Percentiles rank a stretch among this genome's conserved stretches.
Evolutionary conservation across 2,888 invertebrate species (phyloP).

Genomic region (Caenorhabditis zanzibari): DNA sequence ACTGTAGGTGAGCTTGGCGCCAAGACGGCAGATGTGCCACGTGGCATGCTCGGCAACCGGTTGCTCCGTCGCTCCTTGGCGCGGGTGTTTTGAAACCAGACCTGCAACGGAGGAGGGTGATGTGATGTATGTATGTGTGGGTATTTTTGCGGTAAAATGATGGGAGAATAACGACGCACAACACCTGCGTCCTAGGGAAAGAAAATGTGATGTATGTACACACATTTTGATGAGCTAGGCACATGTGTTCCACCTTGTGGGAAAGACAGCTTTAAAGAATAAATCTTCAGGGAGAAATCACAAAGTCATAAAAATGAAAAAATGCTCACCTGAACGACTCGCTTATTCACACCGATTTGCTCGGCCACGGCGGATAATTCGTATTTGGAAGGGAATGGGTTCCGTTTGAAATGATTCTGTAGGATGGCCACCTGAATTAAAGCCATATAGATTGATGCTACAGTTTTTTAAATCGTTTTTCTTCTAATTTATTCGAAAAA

Average conservation of each 20-base stretch:
- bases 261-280: conserved; percentile 25
- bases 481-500: too few relatives aligned
- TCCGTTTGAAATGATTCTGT: conserved; percentile 92
- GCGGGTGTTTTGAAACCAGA: conserved; percentile 97
- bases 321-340: conserved; percentile 87
- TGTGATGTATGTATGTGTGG: not conserved
- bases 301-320: not conserved
- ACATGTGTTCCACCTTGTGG: conserved; percentile 62
- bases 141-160: conserved; percentile 39
- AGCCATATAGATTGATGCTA: too few relatives aligned
- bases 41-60: conserved; percentile 66
- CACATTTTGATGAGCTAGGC: conserved; percentile 57
- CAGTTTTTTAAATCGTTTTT: too few relatives aligned
- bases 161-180: conserved; percentile 38
- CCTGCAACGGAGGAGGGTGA: conserved; percentile 86
- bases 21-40: conserved; percentile 36
- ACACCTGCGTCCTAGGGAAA: conserved; percentile 62
- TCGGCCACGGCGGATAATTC: conserved; percentile 94
- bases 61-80: conserved; percentile 86
- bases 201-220: conserved; percentile 61
- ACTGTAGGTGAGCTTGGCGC: conserved; percentile 45
- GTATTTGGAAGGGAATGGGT: conserved; percentile 95
- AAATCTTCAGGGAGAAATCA: conserved; percentile 7
- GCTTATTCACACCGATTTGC: conserved; percentile 87
- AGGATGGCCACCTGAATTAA: conserved; percentile 88